Conservation (phyloP, 1,140 invertebrate species). For the Apis laboriosa region DNA sequence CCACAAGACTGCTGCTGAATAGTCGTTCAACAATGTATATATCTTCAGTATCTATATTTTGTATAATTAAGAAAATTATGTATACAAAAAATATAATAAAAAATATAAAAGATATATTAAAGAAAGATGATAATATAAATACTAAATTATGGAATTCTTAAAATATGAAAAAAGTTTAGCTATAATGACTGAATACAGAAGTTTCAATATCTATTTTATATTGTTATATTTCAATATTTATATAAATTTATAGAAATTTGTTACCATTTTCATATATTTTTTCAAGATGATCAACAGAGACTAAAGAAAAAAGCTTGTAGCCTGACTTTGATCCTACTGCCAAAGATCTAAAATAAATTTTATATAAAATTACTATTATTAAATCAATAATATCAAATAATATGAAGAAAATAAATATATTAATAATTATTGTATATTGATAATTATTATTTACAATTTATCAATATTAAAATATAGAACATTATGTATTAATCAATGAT, state of each 20-base stretch:
- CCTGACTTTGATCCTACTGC: conserved; percentile 94
- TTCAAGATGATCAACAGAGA: conserved; percentile 91
- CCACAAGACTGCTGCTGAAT: conserved; percentile 98
- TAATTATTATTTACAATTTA: not conserved
- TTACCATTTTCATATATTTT: conserved; percentile 92
- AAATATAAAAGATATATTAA: not conserved
- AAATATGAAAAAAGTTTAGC: not conserved
- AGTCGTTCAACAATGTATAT: conserved; percentile 96
- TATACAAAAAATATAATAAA: not conserved
- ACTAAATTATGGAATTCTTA: not conserved
- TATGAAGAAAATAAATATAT: not conserved
- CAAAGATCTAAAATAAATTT: conserved; percentile 87
- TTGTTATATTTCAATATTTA: not conserved
- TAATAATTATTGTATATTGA: not conserved
- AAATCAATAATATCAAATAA: not conserved
- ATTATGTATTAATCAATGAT: not conserved
- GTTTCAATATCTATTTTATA: too few species aligned
- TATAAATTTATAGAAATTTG: not conserved
- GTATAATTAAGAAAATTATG: conserved; percentile 17
- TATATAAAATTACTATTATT: not conserved
- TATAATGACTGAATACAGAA: not conserved
- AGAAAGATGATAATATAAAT: not conserved
- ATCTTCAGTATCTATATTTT: conserved; percentile 87
- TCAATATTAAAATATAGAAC: not conserved
- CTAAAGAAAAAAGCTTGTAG: conserved; percentile 93